Percentiles rank a stretch among this genome's conserved stretches.
Evolutionary conservation across 2,888 invertebrate species (phyloP).

Genomic region (Tryphoninae sp.): DNA sequence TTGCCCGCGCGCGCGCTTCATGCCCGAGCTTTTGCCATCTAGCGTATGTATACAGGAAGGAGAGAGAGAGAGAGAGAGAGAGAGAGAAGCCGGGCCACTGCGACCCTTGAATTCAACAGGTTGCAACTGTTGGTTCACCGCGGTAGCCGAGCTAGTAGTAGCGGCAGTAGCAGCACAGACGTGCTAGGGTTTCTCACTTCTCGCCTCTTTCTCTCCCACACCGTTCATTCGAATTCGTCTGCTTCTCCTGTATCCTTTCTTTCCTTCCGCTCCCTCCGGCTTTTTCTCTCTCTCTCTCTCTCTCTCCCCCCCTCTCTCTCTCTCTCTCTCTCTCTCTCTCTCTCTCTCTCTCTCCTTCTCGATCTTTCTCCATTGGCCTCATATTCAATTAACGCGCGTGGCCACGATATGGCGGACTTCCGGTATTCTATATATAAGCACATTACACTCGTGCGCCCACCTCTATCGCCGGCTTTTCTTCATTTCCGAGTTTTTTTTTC

Average conservation of each 20-base stretch:
- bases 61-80: not conserved
- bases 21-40: conserved; percentile 30
- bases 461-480: conserved; percentile 57
- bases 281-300: conserved; percentile 51
- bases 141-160: conserved; percentile 18
- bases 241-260: conserved; percentile 59
- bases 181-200: conserved; percentile 37
- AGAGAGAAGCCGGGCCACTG: conserved; percentile 7
- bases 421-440: conserved; percentile 9
- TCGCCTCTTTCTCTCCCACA: conserved; percentile 14
- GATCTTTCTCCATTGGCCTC: conserved; percentile 52
- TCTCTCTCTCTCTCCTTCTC: conserved; percentile 39
- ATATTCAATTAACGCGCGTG: conserved; percentile 62
- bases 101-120: conserved; percentile 61
- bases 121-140: conserved; percentile 53
- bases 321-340: conserved; percentile 56
- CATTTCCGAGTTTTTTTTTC: conserved; percentile 32
- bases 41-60: conserved; percentile 25
- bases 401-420: conserved; percentile 28
- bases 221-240: conserved; percentile 28
- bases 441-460: conserved; percentile 22
- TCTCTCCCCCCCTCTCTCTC: conserved; percentile 40
- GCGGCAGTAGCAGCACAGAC: conserved; percentile 34
- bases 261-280: conserved; percentile 22
- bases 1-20: not conserved